Conservation (phyloP, 30 jellyfish, hydroid and myxozoan genomes). For the Calvadosia cruxmelitensis region DNA sequence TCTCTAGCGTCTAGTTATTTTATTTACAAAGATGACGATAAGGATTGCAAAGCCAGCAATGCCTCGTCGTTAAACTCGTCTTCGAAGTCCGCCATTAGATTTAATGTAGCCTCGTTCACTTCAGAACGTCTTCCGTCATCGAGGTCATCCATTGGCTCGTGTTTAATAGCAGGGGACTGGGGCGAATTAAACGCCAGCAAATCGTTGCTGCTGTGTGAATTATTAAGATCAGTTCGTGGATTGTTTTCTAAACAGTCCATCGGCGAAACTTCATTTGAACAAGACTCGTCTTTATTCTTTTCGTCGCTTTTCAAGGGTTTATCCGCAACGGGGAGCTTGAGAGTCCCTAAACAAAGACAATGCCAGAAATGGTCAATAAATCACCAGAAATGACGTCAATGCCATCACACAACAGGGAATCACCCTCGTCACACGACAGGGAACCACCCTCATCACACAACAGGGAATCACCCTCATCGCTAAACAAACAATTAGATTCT, state of each 20-base stretch:
- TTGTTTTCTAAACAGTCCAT: constrained; percentile 28
- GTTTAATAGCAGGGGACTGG: no score
- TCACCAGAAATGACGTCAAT: no score
- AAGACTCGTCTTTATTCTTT: not conserved
- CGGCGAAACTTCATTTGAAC: constrained; percentile 1
- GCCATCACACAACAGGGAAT: no score
- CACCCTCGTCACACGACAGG: no score
- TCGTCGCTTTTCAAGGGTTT: not conserved
- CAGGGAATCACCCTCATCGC: no score
- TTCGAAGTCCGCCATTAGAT: constrained; percentile 59
- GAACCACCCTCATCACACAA: no score
- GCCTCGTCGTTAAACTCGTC: constrained; percentile 28
- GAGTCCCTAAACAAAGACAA: not conserved
- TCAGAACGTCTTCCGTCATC: constrained; percentile 45
- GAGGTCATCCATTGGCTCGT: constrained; percentile 18
- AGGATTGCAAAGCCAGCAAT: constrained; percentile 3
- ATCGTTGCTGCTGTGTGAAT: no score
- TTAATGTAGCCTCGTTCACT: constrained; percentile 47
- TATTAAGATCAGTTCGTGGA: constrained; percentile 45
- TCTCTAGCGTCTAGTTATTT: not conserved
- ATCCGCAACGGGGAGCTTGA: not conserved
- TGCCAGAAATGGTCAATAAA: no score
- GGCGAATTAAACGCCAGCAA: no score
- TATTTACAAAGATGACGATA: not conserved
- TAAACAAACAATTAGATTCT: no score